Evolutionary conservation across 2,888 invertebrate species (phyloP).

Genomic region (Altica lythri): DNA sequence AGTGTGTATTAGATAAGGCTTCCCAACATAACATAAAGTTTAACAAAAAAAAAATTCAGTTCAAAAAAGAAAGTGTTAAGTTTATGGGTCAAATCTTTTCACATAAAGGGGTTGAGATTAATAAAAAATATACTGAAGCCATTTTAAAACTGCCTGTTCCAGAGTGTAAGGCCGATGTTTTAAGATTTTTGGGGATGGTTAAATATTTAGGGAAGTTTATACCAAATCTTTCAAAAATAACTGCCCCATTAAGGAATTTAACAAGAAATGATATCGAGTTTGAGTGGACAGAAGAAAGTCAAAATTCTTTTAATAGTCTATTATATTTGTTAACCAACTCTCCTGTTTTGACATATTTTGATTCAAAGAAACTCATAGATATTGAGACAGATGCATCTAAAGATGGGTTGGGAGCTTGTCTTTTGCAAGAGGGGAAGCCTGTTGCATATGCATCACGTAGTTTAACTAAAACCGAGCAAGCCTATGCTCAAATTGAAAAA

Average conservation of each 20-base stretch:
- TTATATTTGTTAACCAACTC: constrained; percentile 8
- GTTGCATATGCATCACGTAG: constrained; percentile 5
- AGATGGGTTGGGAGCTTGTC: too few relatives aligned
- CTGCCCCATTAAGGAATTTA: constrained; percentile 28
- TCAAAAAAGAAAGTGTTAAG: constrained; percentile 16
- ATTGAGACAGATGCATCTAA: constrained; percentile 2
- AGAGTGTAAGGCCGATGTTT: constrained; percentile 26
- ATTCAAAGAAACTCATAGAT: constrained; percentile 4
- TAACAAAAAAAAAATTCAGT: constrained; percentile 23
- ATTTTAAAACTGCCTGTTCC: constrained; percentile 23
- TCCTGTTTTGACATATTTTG: constrained; percentile 4
- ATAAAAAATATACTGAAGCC: constrained; percentile 12
- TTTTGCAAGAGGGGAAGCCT: constrained; percentile 2
- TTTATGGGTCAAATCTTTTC: constrained; percentile 29
- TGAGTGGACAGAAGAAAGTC: constrained; percentile 2
- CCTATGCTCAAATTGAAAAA: constrained; percentile 5
- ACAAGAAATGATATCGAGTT: constrained; percentile 11
- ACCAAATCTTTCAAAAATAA: constrained; percentile 34
- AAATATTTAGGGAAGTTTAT: constrained; percentile 35
- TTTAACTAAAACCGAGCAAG: constrained; percentile 10
- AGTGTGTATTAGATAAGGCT: constrained; percentile 24
- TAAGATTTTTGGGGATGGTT: constrained; percentile 36
- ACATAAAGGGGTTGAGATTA: constrained; percentile 17
- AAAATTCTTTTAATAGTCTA: background rate
- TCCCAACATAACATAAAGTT: constrained; percentile 31